A percentile compares a stretch with the other conserved stretches of the same genome.
phyloP scores from a whole-genome alignment of 2,113 vertebrate species.

The Campylomormyrus numenius region DNA sequence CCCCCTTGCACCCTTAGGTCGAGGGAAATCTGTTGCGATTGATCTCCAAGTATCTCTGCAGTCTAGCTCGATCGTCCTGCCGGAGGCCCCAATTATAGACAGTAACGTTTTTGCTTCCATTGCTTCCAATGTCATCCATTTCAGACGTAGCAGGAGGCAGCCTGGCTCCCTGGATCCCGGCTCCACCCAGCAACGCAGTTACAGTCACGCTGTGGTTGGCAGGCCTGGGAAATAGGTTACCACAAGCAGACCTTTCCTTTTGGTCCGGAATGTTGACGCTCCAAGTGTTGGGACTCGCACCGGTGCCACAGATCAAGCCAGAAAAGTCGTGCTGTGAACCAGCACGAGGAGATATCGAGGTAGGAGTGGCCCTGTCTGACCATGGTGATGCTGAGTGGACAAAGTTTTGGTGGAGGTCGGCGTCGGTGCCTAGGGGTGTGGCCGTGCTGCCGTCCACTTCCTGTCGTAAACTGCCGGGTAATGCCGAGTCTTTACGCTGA shows the following conservation, averaged over 20 bases:
- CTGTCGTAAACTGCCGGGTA: constrained; percentile 11
- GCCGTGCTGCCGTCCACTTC: constrained; percentile 34
- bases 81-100: neutral
- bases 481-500: constrained; percentile 43
- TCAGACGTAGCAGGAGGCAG: neutral
- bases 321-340: neutral
- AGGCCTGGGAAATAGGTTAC: neutral
- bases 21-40: neutral
- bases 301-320: neutral
- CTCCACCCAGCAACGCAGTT: neutral
- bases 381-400: constrained; percentile 39
- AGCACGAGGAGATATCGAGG: constrained; percentile 32
- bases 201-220: neutral
- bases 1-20: neutral
- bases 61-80: neutral
- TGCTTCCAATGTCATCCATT: too few relatives aligned
- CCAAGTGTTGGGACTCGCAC: too few relatives aligned
- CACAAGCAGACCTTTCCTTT: neutral
- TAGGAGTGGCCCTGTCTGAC: neutral
- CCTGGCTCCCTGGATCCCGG: neutral
- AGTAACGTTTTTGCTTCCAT: neutral
- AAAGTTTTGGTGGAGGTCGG: constrained; percentile 67
- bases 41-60: neutral
- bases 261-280: neutral
- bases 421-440: constrained; percentile 52